Evolutionary conservation across 2,888 invertebrate genomes (phyloP), one percentile per base, ranked within the genome.

Genomic region (Criorhina ranunculi): DNA sequence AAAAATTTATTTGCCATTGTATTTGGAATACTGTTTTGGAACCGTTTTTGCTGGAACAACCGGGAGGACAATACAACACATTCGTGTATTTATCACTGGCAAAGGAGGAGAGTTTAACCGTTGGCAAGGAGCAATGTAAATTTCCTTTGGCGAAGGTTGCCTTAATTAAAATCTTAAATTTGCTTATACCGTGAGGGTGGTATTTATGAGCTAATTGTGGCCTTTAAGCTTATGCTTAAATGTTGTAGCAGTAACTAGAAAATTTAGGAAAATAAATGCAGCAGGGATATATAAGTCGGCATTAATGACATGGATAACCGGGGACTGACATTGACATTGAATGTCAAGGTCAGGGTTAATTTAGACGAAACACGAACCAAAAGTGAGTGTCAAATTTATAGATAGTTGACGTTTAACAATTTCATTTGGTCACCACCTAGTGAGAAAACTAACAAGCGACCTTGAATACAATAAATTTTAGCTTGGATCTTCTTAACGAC

Each of bases 1-100:
- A 69, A 31, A 67, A 31, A 55, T 51, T 53, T 53, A 35, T 12
- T 55, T 55, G 17, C 24, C 53, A 51, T 40, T 42, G 53, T 51
- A 24, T 53, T 37, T 29, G 40, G 17, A 17, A 17, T 19, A 46
- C 46, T 46, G 19, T 46, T 46, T 46, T 8, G 44, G 7, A 5
- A 11, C 17, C 8, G 17, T 46, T 46, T 11, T 1, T 17, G 19
- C 11, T 4, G 15, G 9, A 46, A 46, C 19, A 44, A 44, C 44
- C n/a, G n/a, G n/a, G 9, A 6, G 44, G 44, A 17, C 44, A 17
- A 44, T 17, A 15, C 15, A 44, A 17, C 17, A 19, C 8, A 46
- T 15, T 19, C 8, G 46, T 9, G 46, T 46, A 9, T 19, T 46
- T 46, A 46, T 46, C 19, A 3, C 7, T 2, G 0, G 42, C 1